Evolutionary conservation across 1,140 invertebrate species (phyloP).

Genomic region (Hycleus cichorii): DNA sequence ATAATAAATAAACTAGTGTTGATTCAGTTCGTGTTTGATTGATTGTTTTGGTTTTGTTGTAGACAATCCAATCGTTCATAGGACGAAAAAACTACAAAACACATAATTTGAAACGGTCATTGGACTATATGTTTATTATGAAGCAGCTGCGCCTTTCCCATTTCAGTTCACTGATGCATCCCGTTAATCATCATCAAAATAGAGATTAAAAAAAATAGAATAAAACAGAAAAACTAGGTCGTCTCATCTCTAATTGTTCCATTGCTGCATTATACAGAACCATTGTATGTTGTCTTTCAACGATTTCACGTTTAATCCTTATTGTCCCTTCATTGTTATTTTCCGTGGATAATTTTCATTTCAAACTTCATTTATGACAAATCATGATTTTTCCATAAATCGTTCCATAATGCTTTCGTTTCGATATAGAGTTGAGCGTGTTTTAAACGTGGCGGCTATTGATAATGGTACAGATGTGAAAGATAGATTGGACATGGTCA

Average conservation of each 20-base stretch:
- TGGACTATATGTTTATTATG: constrained; percentile 4
- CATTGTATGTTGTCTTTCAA: constrained; percentile 1
- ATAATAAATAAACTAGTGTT: no score
- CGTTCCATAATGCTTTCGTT: no score
- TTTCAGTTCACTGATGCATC: constrained; percentile 18
- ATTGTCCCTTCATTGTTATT: background rate
- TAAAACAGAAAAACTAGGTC: constrained; percentile 4
- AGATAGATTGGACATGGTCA: no score
- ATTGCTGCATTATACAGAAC: background rate
- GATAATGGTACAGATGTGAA: no score
- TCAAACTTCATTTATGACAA: no score
- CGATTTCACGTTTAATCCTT: constrained; percentile 1
- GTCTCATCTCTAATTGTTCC: constrained; percentile 4
- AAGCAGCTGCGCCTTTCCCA: constrained; percentile 18
- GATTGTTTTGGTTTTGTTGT: constrained; percentile 1
- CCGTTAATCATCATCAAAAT: constrained; percentile 7
- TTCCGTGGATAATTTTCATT: background rate
- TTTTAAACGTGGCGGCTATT: no score
- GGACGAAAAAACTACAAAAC: constrained; percentile 9
- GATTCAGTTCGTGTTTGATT: no score
- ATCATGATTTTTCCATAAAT: no score
- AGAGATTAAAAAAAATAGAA: no score
- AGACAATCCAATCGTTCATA: constrained; percentile 13
- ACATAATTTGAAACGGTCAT: constrained; percentile 15
- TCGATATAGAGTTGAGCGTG: no score